Evolutionary conservation across 2,797 vertebrate species (phyloP).

Genomic region (Platyrinchus mystaceus): DNA sequence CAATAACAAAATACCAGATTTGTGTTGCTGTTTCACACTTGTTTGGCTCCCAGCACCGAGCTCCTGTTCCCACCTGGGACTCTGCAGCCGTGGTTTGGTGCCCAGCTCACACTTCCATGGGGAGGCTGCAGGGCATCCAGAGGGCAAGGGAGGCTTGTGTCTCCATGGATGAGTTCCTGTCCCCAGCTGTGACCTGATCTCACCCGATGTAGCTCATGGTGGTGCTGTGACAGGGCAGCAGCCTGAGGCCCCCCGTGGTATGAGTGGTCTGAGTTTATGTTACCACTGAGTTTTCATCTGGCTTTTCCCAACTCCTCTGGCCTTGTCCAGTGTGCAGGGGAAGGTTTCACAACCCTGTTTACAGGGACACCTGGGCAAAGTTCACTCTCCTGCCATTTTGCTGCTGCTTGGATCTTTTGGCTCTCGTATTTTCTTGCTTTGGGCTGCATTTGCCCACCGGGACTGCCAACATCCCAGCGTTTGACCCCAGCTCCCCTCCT

Average conservation of each 20-base stretch:
- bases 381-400: background rate
- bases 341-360: background rate
- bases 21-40: background rate
- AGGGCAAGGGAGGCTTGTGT: background rate
- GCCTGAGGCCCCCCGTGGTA: background rate
- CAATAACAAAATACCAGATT: background rate
- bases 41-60: background rate
- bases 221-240: background rate
- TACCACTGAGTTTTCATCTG: background rate
- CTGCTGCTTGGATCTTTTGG: background rate
- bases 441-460: background rate
- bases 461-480: background rate
- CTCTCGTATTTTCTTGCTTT: background rate
- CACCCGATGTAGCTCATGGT: fast-evolving
- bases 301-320: background rate
- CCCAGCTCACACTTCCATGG: fast-evolving
- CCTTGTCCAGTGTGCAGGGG: background rate
- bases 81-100: background rate
- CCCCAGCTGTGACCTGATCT: background rate
- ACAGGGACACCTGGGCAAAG: background rate
- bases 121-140: background rate
- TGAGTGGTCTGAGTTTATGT: background rate
- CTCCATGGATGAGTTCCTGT: background rate
- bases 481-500: background rate
- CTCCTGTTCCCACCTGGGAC: background rate